Conservation (phyloP, 2,113 vertebrate genomes). For the Peucedramus taeniatus region DNA sequence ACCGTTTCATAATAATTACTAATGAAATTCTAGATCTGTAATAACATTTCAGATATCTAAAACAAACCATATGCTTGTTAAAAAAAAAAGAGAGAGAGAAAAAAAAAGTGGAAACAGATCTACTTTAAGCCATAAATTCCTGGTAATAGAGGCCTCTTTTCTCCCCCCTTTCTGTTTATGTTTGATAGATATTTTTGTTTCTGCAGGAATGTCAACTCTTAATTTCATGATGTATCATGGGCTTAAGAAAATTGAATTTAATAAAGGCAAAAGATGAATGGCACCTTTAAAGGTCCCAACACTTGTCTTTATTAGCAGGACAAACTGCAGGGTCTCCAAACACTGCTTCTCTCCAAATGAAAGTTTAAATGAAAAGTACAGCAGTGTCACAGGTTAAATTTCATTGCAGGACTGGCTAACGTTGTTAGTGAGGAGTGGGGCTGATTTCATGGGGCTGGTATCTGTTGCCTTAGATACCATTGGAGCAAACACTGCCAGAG, state of each 20-base stretch:
- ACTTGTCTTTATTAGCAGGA: constrained; percentile 86
- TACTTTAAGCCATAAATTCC: constrained; percentile 79
- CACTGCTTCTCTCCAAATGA: constrained; percentile 79
- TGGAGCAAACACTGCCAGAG: constrained; percentile 66
- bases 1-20: constrained; percentile 77
- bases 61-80: constrained; percentile 78
- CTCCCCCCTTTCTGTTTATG: constrained; percentile 66
- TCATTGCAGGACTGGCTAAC: constrained; percentile 77
- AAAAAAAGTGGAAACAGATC: constrained; percentile 77
- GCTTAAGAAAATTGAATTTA: constrained; percentile 85
- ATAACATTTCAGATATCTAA: constrained; percentile 78
- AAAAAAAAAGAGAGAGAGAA: background rate
- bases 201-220: constrained; percentile 81
- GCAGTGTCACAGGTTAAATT: constrained; percentile 81
- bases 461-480: constrained; percentile 75
- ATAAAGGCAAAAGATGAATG: constrained; percentile 85
- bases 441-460: constrained; percentile 72
- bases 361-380: constrained; percentile 86
- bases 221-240: constrained; percentile 84
- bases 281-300: constrained; percentile 84
- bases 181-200: constrained; percentile 85
- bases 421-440: constrained; percentile 70
- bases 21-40: constrained; percentile 80
- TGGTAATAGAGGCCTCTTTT: constrained; percentile 67
- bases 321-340: constrained; percentile 79